Conservation (phyloP, 2,888 invertebrate species). For the Idaea straminata region DNA sequence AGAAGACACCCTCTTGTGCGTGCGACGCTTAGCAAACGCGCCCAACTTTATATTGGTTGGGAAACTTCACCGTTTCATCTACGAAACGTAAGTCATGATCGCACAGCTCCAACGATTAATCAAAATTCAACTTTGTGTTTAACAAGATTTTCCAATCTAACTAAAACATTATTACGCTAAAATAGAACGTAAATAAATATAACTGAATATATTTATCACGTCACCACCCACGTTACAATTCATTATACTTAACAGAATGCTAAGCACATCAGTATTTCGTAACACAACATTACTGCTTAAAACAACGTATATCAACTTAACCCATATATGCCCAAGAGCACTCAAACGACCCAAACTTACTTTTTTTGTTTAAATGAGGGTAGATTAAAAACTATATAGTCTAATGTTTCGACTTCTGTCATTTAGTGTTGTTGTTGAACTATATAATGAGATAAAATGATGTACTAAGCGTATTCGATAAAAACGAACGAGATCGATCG, state of each 20-base stretch:
- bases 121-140: slow-evolving; percentile 17
- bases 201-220: slow-evolving; percentile 9
- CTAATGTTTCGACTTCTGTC: no score
- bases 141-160: slow-evolving; percentile 2
- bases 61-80: slow-evolving; percentile 62
- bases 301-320: not conserved
- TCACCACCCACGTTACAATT: not conserved
- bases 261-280: no score
- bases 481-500: no score
- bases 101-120: slow-evolving; percentile 17
- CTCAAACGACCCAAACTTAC: no score
- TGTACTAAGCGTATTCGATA: no score
- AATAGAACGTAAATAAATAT: not conserved
- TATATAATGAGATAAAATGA: no score
- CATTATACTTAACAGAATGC: not conserved
- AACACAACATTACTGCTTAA: no score
- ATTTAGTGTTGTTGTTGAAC: no score
- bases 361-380: no score
- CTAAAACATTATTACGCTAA: not conserved
- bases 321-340: no score
- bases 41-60: slow-evolving; percentile 75
- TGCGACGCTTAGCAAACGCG: slow-evolving; percentile 68
- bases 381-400: no score
- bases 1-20: slow-evolving; percentile 74
- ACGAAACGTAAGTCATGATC: slow-evolving; percentile 27